These are phyloP conservation scores for Ciconia maguari DNA, from an alignment of 2,113 vertebrate genomes.

Conservation along the genomic window DNA sequence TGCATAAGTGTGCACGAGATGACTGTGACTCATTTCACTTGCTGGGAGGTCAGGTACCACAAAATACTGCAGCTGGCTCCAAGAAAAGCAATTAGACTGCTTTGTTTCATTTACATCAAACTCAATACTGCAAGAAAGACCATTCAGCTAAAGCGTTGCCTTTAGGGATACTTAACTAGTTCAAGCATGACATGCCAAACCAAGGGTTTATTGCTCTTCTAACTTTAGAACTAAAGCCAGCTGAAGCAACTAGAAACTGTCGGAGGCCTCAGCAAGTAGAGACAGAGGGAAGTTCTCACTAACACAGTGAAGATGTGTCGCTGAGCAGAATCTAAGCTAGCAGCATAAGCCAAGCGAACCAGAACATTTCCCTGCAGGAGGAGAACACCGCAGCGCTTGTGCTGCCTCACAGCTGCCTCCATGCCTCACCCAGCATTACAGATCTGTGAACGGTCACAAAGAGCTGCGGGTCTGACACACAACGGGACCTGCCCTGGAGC, in stretches of 20 bases:
- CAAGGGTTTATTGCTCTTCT: background rate
- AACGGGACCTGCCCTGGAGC: background rate
- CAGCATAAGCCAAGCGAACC: background rate
- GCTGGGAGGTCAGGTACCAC: background rate
- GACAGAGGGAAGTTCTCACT: background rate
- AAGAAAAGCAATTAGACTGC: background rate
- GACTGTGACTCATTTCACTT: rapidly evolving
- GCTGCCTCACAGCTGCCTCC: too few relatives aligned
- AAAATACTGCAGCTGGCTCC: background rate
- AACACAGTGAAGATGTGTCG: background rate
- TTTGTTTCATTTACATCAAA: background rate
- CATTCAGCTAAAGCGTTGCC: rapidly evolving
- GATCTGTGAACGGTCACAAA: too few relatives aligned
- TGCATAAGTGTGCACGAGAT: rapidly evolving
- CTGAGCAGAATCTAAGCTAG: background rate
- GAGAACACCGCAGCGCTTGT: rapidly evolving
- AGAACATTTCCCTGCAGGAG: rapidly evolving
- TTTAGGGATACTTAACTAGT: background rate
- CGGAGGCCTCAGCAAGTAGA: background rate
- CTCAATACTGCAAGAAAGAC: too few relatives aligned
- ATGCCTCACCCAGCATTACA: rapidly evolving
- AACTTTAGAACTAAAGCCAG: background rate
- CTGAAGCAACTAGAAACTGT: background rate
- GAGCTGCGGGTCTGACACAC: background rate
- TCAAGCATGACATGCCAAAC: background rate